Evolutionary conservation across 2,113 vertebrate species (phyloP).

Genomic region (Pomatorhinus ruficollis): DNA sequence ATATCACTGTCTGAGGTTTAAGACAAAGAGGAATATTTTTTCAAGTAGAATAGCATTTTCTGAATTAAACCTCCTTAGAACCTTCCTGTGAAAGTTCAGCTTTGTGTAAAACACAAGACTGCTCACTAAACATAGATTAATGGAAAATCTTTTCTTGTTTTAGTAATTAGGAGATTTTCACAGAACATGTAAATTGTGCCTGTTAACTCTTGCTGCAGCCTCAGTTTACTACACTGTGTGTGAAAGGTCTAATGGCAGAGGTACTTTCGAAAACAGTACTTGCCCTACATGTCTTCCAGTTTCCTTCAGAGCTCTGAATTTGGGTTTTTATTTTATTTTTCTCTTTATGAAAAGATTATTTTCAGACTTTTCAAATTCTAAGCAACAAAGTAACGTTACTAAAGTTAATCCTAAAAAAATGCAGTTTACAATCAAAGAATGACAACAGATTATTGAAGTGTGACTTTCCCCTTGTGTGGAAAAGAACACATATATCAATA

Average conservation of each 20-base stretch:
- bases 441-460: neutral
- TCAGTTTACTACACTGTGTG: neutral
- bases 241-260: neutral
- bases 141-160: neutral
- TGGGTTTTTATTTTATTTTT: neutral
- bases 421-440: neutral
- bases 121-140: neutral
- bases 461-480: neutral
- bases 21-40: neutral
- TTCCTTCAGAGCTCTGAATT: neutral
- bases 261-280: neutral
- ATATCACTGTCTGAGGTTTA: neutral
- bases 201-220: neutral
- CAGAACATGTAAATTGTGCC: neutral
- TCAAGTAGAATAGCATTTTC: neutral
- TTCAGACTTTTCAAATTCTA: neutral
- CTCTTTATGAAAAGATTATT: neutral
- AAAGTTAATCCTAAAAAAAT: neutral
- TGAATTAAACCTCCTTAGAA: neutral
- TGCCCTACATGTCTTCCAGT: neutral
- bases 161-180: neutral
- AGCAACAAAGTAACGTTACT: neutral
- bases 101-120: neutral
- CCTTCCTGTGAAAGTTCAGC: neutral
- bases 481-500: neutral